Evolutionary conservation across 2,797 vertebrate species (phyloP), one percentile per base, ranked within the genome.

Genomic region (Malacoctenus gilli): DNA sequence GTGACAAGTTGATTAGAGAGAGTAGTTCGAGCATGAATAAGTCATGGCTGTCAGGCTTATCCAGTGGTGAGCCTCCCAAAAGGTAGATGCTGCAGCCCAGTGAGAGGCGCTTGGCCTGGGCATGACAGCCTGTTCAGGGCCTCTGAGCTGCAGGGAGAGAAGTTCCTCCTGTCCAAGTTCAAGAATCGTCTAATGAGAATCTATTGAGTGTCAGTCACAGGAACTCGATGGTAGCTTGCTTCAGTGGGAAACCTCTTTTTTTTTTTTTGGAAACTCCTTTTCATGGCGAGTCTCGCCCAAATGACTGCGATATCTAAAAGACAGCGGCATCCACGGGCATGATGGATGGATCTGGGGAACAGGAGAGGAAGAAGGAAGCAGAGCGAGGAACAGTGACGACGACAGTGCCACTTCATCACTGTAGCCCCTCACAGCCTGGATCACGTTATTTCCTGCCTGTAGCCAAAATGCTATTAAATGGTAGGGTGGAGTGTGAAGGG

Each of bases 81-180:
- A 73, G 70, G 31, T 59, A 54, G 56, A 36, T 31, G 59, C 2
- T 61, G 13, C 1, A 2, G 66, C 42, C 60, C 60, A 68, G 66
- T 7, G 66, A 61, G 74, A 68, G 61, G 64, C 52, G 57, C 35
- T 46, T 60, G 38, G 49, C 61, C 66, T 13, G 72, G 59, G 62
- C 68, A 70, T 74, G 42, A 70, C 75, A 64, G 71, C 51, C 48
- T 63, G 65, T 62, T 72, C 37, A 3, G 63, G 48, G 54, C 72
- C 42, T 52, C 52, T 41, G 70, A 37, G 67, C 61, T 40, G 64
- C 57, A 30, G 58, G 52, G 36, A 71, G 46, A 43, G 18, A 5
- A 47, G 48, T 53, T 60, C 44, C 46, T 59, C 54, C 60, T 61
- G 66, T 70, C 32, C 19, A 13, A 43, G 14, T 61, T 42, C 42